Conservation (phyloP, 2,888 invertebrate genomes). For the Drosophila limbata region DNA sequence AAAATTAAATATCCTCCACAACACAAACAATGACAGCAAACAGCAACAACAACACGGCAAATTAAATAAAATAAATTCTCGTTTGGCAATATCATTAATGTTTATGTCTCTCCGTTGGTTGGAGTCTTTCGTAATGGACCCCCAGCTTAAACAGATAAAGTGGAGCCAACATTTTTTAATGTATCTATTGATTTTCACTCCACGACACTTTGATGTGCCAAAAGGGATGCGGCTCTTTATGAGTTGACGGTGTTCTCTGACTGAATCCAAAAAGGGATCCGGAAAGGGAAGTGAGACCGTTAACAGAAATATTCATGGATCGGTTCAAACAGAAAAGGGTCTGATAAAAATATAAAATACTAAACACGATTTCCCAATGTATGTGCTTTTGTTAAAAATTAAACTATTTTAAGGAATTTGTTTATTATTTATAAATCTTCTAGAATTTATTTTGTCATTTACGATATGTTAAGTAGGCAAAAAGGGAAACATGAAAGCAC, state of each 20-base stretch:
- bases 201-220: slow-evolving; percentile 57
- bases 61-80: slow-evolving; percentile 73
- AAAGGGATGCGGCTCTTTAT: slow-evolving; percentile 21
- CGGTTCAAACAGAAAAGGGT: background rate
- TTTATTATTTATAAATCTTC: no score
- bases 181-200: slow-evolving; percentile 70
- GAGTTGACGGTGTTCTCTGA: slow-evolving; percentile 13
- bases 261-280: background rate
- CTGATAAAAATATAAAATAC: background rate
- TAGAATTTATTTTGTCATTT: no score
- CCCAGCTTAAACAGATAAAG: slow-evolving; percentile 34
- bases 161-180: slow-evolving; percentile 48
- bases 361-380: no score
- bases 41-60: slow-evolving; percentile 14
- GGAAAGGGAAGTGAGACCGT: background rate
- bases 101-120: slow-evolving; percentile 50
- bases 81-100: slow-evolving; percentile 71
- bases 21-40: slow-evolving; percentile 29
- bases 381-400: no score
- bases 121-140: slow-evolving; percentile 33
- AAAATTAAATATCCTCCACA: slow-evolving; percentile 62
- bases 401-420: no score
- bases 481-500: no score
- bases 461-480: no score
- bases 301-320: slow-evolving; percentile 14